phyloP scores from a whole-genome alignment of 1,140 invertebrate species.

The Kradibia gibbosae region DNA sequence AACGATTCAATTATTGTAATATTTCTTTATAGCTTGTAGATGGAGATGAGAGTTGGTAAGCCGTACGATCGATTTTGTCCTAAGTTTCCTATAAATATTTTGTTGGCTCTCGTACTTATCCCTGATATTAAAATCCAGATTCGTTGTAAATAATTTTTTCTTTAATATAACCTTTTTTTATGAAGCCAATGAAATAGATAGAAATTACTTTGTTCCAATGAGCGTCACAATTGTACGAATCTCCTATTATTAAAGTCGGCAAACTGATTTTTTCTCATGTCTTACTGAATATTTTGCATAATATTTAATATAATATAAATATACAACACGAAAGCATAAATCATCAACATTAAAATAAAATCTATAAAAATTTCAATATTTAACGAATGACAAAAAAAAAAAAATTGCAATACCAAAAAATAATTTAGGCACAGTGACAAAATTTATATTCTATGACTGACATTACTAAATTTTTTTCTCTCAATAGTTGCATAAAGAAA shows the following conservation, averaged over 20 bases:
- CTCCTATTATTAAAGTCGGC: background rate
- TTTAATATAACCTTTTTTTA: background rate
- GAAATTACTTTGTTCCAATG: background rate
- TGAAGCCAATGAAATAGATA: background rate
- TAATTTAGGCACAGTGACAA: conserved; percentile 30
- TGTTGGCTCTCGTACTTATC: background rate
- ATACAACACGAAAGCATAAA: background rate
- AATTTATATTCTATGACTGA: conserved; percentile 43
- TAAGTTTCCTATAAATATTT: background rate
- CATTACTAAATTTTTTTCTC: conserved; percentile 45
- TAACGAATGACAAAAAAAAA: background rate
- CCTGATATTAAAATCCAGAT: background rate
- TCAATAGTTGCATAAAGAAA: conserved; percentile 28
- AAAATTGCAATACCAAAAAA: conserved; percentile 38
- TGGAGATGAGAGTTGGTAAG: background rate
- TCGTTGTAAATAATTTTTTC: background rate
- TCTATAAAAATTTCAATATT: background rate
- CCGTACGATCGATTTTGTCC: background rate
- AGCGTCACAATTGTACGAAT: background rate
- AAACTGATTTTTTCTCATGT: background rate
- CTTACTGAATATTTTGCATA: background rate
- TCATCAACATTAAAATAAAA: background rate
- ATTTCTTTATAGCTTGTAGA: background rate
- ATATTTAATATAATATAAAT: background rate
- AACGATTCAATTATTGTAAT: background rate